Evolutionary conservation across 1,140 invertebrate species (phyloP).

Genomic region (Procambarus clarkii): DNA sequence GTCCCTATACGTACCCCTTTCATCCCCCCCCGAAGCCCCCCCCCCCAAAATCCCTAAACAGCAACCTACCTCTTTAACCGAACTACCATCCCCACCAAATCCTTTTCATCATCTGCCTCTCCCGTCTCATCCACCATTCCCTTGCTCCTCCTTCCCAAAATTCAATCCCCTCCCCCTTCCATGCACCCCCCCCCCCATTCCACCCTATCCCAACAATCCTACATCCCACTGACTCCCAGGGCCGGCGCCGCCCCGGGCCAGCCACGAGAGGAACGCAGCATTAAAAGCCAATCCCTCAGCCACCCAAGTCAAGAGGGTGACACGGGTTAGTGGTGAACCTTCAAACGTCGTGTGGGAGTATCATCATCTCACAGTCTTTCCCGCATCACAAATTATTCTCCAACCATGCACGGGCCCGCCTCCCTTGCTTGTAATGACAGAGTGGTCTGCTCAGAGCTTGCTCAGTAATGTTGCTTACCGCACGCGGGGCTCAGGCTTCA

Average conservation of each 20-base stretch:
- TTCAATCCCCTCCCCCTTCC: neutral
- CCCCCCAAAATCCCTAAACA: no score
- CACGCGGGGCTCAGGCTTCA: neutral
- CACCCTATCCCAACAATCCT: neutral
- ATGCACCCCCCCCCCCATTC: neutral
- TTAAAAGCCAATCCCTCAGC: constrained; percentile 58
- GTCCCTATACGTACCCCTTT: no score
- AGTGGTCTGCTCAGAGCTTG: neutral
- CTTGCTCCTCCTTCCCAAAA: no score
- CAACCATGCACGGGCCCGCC: constrained; percentile 11
- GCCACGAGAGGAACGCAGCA: constrained; percentile 43
- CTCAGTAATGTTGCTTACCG: neutral
- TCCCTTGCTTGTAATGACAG: neutral
- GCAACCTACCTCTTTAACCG: no score
- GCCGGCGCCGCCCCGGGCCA: constrained; percentile 32
- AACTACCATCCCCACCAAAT: no score
- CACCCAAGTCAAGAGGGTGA: constrained; percentile 18
- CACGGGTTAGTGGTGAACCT: constrained; percentile 40
- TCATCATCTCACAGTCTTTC: constrained; percentile 48
- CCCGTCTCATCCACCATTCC: no score
- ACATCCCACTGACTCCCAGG: neutral
- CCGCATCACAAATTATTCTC: constrained; percentile 40
- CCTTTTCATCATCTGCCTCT: no score
- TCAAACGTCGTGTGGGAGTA: constrained; percentile 7
- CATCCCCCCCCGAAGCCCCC: no score